Conservation (phyloP, 2,113 vertebrate genomes). For the Thunnus maccoyii region DNA sequence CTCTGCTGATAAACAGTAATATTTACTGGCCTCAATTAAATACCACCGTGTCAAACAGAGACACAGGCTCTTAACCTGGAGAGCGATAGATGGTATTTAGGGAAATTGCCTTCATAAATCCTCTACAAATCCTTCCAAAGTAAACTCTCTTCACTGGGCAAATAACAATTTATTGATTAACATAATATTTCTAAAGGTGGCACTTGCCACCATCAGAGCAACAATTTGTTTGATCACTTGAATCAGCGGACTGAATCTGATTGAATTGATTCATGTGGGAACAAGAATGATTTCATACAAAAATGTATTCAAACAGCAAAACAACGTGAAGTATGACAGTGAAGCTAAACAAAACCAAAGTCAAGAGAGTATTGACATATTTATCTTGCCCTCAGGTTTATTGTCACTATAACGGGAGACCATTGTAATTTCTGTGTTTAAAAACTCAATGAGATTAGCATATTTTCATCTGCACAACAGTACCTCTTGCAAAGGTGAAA, state of each 20-base stretch:
- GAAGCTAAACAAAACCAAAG: no score
- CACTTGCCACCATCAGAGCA: neutral
- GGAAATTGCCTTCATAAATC: constrained; percentile 33
- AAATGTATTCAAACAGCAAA: no score
- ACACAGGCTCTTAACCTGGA: neutral
- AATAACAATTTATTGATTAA: neutral
- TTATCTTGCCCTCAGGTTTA: no score
- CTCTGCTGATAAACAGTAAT: constrained; percentile 11
- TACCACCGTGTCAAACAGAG: neutral
- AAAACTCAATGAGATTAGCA: no score
- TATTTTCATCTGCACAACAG: no score
- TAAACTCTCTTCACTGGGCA: neutral
- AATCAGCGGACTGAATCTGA: neutral
- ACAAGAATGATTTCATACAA: no score
- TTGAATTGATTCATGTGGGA: no score
- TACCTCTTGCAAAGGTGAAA: neutral
- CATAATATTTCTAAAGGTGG: neutral
- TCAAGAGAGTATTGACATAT: no score
- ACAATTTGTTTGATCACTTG: neutral
- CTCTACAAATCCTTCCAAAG: neutral
- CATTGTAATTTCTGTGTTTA: no score
- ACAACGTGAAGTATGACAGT: no score
- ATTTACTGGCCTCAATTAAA: constrained; percentile 30
- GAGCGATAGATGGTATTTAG: constrained; percentile 12
- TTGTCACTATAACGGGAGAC: no score